Conservation (phyloP, 2,113 vertebrate genomes). For the Oceanites oceanicus region DNA sequence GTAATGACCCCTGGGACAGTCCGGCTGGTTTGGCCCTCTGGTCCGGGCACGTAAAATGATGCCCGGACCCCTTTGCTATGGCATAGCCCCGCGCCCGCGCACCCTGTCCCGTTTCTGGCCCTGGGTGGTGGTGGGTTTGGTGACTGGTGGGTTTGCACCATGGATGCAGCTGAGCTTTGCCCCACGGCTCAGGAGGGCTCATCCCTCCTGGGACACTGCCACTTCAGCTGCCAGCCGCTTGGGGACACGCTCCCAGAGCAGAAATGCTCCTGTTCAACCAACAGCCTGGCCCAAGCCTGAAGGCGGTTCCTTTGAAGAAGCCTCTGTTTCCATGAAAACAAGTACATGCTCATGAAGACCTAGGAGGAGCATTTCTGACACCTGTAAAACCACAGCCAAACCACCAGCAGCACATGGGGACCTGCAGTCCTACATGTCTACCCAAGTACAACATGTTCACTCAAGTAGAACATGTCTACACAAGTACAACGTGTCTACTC, state of each 20-base stretch:
- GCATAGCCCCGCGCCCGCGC: not conserved
- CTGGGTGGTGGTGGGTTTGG: not conserved
- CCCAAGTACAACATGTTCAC: not conserved
- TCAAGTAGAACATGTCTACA: not conserved
- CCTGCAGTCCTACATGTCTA: not conserved
- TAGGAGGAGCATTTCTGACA: not conserved
- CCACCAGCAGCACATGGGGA: accelerated
- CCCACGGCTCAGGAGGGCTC: not conserved
- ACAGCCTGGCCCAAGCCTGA: not conserved
- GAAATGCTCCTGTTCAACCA: not conserved
- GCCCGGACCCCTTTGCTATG: accelerated
- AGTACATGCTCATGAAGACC: not conserved
- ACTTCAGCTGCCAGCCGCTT: accelerated
- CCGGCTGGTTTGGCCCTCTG: not conserved
- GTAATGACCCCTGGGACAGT: not conserved
- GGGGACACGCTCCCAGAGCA: not conserved
- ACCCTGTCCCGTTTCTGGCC: not conserved
- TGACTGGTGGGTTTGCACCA: not conserved
- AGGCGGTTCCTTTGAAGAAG: not conserved
- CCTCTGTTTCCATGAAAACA: not conserved
- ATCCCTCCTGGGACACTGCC: not conserved
- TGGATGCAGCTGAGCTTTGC: not conserved
- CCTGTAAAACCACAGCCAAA: not conserved
- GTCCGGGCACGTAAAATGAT: not conserved
- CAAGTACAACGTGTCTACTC: not conserved